These are phyloP conservation scores for Uromys caudimaculatus DNA, from an alignment of 2,797 vertebrate genomes.

Conservation along the genomic window DNA sequence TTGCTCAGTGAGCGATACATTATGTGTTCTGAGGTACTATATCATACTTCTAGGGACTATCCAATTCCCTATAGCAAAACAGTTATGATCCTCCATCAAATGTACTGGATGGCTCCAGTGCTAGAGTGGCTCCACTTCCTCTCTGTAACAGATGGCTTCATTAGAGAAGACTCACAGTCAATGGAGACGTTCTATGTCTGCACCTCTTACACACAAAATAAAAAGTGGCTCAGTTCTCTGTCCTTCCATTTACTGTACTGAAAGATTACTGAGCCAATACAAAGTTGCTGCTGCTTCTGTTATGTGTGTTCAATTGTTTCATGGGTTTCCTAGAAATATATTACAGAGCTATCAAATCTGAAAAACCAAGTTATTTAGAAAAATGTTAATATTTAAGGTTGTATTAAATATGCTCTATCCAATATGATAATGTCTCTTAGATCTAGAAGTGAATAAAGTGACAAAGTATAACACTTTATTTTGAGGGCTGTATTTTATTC, in stretches of 20 bases:
- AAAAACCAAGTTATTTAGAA: constrained; percentile 31
- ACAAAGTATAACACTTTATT: neutral
- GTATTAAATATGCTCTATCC: neutral
- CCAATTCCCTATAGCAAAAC: constrained; percentile 16
- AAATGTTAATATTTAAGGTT: constrained; percentile 14
- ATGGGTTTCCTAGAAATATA: neutral
- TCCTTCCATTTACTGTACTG: neutral
- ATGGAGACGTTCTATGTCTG: neutral
- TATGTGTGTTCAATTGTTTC: neutral
- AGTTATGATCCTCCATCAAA: neutral
- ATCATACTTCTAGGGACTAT: neutral
- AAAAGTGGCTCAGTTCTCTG: neutral
- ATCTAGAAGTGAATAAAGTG: neutral
- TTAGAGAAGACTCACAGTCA: neutral
- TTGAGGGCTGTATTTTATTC: neutral
- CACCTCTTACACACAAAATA: neutral
- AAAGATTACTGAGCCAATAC: neutral
- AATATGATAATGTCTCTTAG: neutral
- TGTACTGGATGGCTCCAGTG: neutral
- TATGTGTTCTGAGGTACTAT: neutral
- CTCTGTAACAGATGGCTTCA: neutral
- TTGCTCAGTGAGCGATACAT: constrained; percentile 23
- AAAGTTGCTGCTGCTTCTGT: neutral
- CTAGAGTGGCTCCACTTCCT: neutral
- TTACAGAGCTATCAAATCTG: neutral